phyloP scores from a whole-genome alignment of 2,888 invertebrate species.

The Boloria selene region DNA sequence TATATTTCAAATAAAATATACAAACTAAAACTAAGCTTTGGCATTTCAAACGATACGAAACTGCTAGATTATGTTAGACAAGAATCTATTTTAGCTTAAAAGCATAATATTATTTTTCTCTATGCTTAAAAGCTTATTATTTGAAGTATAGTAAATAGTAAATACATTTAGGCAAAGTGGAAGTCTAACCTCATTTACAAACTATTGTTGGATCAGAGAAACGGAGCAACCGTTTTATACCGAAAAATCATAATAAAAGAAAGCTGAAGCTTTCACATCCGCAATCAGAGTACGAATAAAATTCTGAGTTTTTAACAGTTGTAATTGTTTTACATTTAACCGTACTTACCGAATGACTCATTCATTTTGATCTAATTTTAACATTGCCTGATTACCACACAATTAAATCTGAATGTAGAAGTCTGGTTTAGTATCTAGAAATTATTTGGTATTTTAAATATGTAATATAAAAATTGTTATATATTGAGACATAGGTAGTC shows the following conservation, averaged over 20 bases:
- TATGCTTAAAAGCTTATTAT: not conserved
- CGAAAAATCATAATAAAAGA: conserved; percentile 20
- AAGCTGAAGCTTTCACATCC: conserved; percentile 27
- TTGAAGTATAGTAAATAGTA: not conserved
- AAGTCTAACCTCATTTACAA: not conserved
- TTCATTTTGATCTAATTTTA: conserved; percentile 11
- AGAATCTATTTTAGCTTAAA: not conserved
- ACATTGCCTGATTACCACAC: not conserved
- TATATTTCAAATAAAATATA: no score
- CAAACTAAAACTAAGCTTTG: no score
- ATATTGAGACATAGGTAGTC: no score
- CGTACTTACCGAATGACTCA: conserved; percentile 22
- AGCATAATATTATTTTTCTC: no score
- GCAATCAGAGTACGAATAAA: conserved; percentile 28
- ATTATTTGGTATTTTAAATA: no score
- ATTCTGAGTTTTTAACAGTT: conserved; percentile 15
- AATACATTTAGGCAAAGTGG: not conserved
- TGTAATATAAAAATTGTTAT: no score
- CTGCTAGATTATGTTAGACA: no score
- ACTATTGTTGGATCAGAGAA: conserved; percentile 1
- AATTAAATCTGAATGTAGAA: not conserved
- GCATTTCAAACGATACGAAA: no score
- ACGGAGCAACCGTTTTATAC: not conserved
- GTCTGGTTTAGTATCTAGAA: no score
- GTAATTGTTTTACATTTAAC: conserved; percentile 20